These are phyloP conservation scores for Stegastes partitus DNA, from an alignment of 2,113 vertebrate genomes.

Conservation along the genomic window DNA sequence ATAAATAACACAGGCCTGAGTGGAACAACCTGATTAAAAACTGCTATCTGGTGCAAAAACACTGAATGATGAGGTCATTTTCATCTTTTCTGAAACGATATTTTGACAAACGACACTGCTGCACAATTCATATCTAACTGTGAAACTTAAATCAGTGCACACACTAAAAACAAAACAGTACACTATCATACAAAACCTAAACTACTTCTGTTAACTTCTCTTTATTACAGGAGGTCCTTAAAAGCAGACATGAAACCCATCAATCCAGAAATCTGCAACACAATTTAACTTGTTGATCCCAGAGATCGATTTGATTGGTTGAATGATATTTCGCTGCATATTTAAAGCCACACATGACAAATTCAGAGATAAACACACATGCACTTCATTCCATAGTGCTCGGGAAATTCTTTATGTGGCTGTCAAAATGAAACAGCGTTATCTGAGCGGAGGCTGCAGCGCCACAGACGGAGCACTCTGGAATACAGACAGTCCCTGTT, in stretches of 20 bases:
- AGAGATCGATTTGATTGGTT: not conserved
- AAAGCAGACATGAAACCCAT: no score
- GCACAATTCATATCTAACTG: not conserved
- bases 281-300: not conserved
- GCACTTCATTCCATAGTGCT: not conserved
- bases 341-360: not conserved
- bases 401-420: slow-evolving; percentile 5
- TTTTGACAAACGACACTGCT: not conserved
- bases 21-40: not conserved
- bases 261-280: no score
- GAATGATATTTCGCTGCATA: not conserved
- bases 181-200: no score
- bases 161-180: no score
- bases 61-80: not conserved
- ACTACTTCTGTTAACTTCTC: no score
- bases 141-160: not conserved
- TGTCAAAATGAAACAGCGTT: slow-evolving; percentile 51
- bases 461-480: slow-evolving; percentile 24
- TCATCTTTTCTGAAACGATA: not conserved
- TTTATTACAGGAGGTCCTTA: no score
- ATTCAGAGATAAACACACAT: not conserved
- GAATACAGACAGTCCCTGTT: slow-evolving; percentile 39
- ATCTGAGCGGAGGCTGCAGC: slow-evolving; percentile 35
- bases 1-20: slow-evolving; percentile 2
- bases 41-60: not conserved